These are phyloP conservation scores for Aldabrachelys gigantea DNA, from an alignment of 2,113 vertebrate genomes.

Conservation along the genomic window DNA sequence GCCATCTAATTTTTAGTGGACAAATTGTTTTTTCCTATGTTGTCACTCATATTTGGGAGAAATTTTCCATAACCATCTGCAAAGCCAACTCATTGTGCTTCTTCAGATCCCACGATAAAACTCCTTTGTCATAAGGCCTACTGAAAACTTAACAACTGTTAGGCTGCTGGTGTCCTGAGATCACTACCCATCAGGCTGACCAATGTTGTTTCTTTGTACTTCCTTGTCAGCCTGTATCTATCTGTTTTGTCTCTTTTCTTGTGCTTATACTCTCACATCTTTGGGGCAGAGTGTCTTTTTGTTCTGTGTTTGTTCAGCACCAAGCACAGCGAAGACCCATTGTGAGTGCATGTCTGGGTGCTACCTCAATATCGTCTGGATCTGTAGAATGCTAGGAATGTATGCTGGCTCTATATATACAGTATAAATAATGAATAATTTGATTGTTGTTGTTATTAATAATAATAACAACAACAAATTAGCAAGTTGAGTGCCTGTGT, in stretches of 20 bases:
- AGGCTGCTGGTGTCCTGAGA: not conserved
- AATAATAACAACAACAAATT: not conserved
- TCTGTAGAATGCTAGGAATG: no score
- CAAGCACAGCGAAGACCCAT: not conserved
- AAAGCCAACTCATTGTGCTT: not conserved
- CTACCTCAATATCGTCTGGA: no score
- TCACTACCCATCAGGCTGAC: not conserved
- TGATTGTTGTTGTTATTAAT: not conserved
- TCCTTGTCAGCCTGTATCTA: not conserved
- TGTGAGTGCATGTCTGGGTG: not conserved
- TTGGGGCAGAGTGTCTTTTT: not conserved
- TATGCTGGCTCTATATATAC: no score
- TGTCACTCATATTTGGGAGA: not conserved
- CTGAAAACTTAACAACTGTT: not conserved
- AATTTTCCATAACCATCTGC: not conserved
- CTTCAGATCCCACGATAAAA: not conserved
- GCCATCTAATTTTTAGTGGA: not conserved
- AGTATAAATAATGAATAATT: not conserved
- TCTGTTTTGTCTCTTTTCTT: not conserved
- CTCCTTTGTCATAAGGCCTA: not conserved
- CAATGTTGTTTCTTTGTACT: not conserved
- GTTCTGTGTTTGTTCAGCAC: not conserved
- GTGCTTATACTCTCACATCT: not conserved
- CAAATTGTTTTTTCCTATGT: not conserved
- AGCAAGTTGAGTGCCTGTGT: not conserved